Conservation (phyloP, 64 coral and sea anemone genomes). For the Trachythela sp. region DNA sequence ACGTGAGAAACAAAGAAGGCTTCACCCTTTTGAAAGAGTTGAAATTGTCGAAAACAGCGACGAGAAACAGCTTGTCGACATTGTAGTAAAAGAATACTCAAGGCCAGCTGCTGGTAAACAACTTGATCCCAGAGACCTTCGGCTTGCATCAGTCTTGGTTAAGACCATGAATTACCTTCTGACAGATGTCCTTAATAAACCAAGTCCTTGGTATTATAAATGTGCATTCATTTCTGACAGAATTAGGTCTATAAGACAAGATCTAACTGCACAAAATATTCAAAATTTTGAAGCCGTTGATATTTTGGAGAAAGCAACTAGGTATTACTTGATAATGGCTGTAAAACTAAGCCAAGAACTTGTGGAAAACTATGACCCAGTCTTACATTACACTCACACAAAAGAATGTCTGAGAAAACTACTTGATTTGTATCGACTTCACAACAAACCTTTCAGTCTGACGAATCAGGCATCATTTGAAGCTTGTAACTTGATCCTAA, state of each 20-base stretch:
- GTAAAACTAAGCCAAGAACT: neutral
- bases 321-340: neutral
- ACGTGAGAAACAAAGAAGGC: slow-evolving; percentile 3
- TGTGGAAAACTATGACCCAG: neutral
- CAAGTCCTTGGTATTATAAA: neutral
- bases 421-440: neutral
- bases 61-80: neutral
- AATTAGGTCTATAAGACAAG: slow-evolving; percentile 5
- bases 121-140: neutral
- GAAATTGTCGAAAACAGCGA: neutral
- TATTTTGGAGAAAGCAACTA: neutral
- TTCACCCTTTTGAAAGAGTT: neutral
- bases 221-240: neutral
- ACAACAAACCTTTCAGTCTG: neutral
- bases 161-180: slow-evolving; percentile 12
- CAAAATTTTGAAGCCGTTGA: neutral
- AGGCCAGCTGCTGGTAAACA: neutral
- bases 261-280: slow-evolving; percentile 3
- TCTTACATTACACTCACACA: neutral
- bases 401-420: slow-evolving; percentile 1
- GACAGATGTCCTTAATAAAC: neutral
- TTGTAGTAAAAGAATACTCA: slow-evolving; percentile 5
- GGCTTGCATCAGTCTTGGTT: neutral
- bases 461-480: neutral
- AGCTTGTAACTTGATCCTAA: slow-evolving; percentile 1